Conservation (phyloP, 2,113 vertebrate species). For the Pleuronectes platessa region DNA sequence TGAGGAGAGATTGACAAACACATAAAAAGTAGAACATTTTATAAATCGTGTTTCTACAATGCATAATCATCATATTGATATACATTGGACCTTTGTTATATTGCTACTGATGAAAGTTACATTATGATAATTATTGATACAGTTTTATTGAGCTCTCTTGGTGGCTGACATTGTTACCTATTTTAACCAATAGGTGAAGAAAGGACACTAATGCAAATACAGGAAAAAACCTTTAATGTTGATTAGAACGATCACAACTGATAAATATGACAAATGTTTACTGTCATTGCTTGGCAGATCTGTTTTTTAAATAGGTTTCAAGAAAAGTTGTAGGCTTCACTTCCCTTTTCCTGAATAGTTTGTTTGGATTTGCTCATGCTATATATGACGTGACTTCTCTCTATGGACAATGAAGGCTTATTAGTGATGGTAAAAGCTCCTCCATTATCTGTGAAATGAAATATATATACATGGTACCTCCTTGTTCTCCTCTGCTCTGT, state of each 20-base stretch:
- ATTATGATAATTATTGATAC: too few species aligned
- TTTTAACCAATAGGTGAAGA: background rate
- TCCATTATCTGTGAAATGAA: background rate
- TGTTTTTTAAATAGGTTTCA: too few species aligned
- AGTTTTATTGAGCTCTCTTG: too few species aligned
- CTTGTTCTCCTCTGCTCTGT: background rate
- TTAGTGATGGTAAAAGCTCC: background rate
- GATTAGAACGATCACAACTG: too few species aligned
- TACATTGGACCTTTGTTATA: too few species aligned
- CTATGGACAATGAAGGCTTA: background rate
- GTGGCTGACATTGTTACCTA: constrained; percentile 40
- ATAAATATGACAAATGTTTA: too few species aligned
- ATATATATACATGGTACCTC: background rate
- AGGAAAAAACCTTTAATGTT: background rate
- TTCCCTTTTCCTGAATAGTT: background rate
- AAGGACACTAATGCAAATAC: background rate
- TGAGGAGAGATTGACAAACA: too few species aligned
- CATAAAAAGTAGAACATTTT: too few species aligned
- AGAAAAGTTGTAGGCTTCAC: background rate
- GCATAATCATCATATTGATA: too few species aligned
- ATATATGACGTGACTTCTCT: background rate
- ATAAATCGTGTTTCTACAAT: too few species aligned
- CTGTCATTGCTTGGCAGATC: too few species aligned
- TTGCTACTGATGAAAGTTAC: too few species aligned
- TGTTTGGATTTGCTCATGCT: constrained; percentile 13